A percentile compares a stretch with the other conserved stretches of the same genome.
These are phyloP conservation scores for Pimephales promelas DNA, from an alignment of 2,113 vertebrate species.

Conservation along the genomic window DNA sequence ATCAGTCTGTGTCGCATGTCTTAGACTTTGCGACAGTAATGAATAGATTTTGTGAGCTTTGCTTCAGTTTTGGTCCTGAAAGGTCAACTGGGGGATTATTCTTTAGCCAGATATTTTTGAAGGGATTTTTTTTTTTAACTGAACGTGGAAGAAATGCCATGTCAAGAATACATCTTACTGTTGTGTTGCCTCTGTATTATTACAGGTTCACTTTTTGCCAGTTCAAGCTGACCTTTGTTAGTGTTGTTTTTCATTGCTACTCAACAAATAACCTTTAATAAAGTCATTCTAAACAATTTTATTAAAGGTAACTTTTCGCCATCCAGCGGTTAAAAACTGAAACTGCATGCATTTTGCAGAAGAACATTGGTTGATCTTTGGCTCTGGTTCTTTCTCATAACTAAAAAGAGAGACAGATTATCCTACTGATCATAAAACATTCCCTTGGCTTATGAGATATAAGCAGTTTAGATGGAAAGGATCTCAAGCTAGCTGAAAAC, in stretches of 20 bases:
- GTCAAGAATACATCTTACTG: constrained; percentile 9
- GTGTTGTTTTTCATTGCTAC: neutral
- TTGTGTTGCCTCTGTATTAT: constrained; percentile 22
- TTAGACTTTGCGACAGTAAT: constrained; percentile 34
- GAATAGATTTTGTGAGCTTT: constrained; percentile 36
- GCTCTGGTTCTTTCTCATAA: no score
- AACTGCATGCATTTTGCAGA: no score
- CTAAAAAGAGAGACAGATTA: no score
- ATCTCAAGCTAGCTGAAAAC: no score
- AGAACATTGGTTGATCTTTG: no score
- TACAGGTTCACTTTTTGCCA: neutral
- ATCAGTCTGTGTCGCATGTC: constrained; percentile 24
- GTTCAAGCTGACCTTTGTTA: constrained; percentile 8
- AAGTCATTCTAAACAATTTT: neutral
- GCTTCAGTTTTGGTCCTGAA: constrained; percentile 32
- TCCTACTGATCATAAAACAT: no score
- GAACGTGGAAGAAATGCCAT: constrained; percentile 12
- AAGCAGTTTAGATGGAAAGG: no score
- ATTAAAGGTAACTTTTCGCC: no score
- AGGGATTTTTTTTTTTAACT: constrained; percentile 14
- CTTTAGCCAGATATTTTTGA: constrained; percentile 6
- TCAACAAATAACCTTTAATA: constrained; percentile 18
- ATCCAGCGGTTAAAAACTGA: no score
- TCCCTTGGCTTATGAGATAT: no score
- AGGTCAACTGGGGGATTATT: constrained; percentile 32